Evolutionary conservation across 2,888 invertebrate genomes (phyloP), one percentile per base, ranked within the genome.

Genomic region (Eristalinus aeneus): DNA sequence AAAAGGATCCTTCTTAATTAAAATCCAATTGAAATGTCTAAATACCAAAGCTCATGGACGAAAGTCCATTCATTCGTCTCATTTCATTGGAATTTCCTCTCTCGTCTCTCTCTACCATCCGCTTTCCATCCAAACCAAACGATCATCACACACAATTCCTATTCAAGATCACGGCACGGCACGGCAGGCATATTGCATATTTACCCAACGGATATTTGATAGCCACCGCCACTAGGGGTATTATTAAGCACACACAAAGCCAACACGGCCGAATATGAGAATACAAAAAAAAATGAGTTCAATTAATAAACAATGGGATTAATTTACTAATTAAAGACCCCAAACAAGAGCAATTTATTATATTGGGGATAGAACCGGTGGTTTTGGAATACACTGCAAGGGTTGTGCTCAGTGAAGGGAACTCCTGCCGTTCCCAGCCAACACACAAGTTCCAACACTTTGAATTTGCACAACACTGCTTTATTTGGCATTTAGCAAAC

Each of bases 231-330:
- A 81, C 84, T 74, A 71, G 39, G 53, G 72, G 36, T 72, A 68
- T 68, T 67, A 68, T 71, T 71, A 53, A 80, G 79, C 65, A 54
- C 31, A 82, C 63, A 86, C 82, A 82, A 86, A 86, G 82, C 82
- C 82, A 82, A 82, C 77, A 82, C 75, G 76, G 58, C 53, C 69
- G 82, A 78, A 77, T 77, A 74, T 54, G 64, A 68, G 54, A 67
- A 67, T 16, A 10, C n/a, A 58, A n/a, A 31, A 34, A 53, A 58
- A 75, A 85, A 85, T 63, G 77, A 82, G 88, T 88, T 90, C 91
- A 92, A 92, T 92, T 92, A 91, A 92, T 91, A 92, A 92, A 92
- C 92, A 92, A 92, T 89, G 90, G 89, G 89, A 91, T 92, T 92
- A 92, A 92, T 92, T 92, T 92, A 92, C 90, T 91, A 92, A 92